Evolutionary conservation across 2,888 invertebrate genomes (phyloP), one percentile per base, ranked within the genome.

Genomic region (Lamellibrachia satsuma): DNA sequence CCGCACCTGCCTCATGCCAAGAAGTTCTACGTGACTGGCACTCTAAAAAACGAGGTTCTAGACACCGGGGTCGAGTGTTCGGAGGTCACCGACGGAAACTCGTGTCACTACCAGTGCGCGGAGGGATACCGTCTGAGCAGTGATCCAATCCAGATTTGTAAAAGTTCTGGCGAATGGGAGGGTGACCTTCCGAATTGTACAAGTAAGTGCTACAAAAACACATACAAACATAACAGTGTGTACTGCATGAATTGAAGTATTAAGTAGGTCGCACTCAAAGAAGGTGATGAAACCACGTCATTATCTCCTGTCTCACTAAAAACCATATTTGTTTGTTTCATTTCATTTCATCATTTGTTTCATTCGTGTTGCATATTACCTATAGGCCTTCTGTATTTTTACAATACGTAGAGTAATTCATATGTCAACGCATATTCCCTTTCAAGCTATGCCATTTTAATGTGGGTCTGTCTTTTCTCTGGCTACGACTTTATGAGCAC

Each of bases 61-160:
- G 93, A 94, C 93, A 95, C 94, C 9, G 91, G 93, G 2, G 91
- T 92, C 9, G 91, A 94, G 1, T 95, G 95, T 75, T 91, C 92
- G 52, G 75, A 90, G 39, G 93, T 93, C 8, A 92, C 92, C 11
- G 93, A 93, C 90, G 93, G 93, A 15, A 93, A 93, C 90, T 93
- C 93, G 0, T 93, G 93, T 92, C 93, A 93, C 91, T 93, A 93
- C 92, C 92, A 91, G 91, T 93, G 93, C 52, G 91, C 52, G 52
- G 91, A 52, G 52, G 94, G 95, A 9, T 95, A 94, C 93, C 93
- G 94, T 39, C 93, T 95, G 11, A 92, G 93, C 27, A 94, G 94
- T 22, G 92, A 94, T 75, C 95, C 95, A 3, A 95, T 94, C 8
- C 94, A 95, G 91, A 93, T 94, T 15, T 95, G 95, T 92, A 92